Evolutionary conservation across 2,797 vertebrate genomes (phyloP).

Genomic region (Dendrocincla fuliginosa): DNA sequence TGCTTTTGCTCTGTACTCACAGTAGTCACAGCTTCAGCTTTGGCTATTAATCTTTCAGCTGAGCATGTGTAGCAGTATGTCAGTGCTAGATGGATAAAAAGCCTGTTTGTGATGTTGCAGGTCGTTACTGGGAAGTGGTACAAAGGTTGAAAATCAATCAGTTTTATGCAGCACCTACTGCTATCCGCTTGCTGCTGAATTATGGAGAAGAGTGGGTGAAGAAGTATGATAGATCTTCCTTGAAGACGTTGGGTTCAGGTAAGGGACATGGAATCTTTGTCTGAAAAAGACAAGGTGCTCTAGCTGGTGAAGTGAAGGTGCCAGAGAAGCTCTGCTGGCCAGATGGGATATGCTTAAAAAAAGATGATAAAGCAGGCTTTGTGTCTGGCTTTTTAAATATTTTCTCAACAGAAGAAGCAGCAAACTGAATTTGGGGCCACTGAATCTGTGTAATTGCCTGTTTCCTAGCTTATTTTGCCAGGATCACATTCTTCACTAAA

Average conservation of each 20-base stretch:
- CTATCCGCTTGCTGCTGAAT: constrained; percentile 90
- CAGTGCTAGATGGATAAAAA: not conserved
- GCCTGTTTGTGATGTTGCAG: constrained; percentile 71
- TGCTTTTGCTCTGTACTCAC: not conserved
- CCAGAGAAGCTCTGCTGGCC: not conserved
- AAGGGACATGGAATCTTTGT: not conserved
- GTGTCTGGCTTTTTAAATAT: not conserved
- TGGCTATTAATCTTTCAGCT: not conserved
- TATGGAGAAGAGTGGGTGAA: constrained; percentile 92
- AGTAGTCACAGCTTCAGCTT: not conserved
- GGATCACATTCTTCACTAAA: not conserved
- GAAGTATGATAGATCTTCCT: constrained; percentile 90
- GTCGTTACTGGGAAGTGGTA: constrained; percentile 95
- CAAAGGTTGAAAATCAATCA: constrained; percentile 93
- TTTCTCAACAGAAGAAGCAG: constrained; percentile 4
- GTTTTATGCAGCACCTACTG: constrained; percentile 94
- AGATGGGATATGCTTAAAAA: not conserved
- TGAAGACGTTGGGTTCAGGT: constrained; percentile 94
- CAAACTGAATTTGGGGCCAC: not conserved
- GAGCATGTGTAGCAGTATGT: not conserved
- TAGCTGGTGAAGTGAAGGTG: not conserved
- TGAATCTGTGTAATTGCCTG: not conserved
- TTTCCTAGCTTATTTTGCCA: not conserved
- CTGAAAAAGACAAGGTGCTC: not conserved
- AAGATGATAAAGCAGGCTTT: not conserved